Percentiles rank a stretch among this genome's conserved stretches.
These are phyloP conservation scores for Entomobrya multifasciata DNA, from an alignment of 2,888 invertebrate species.

Conservation along the genomic window DNA sequence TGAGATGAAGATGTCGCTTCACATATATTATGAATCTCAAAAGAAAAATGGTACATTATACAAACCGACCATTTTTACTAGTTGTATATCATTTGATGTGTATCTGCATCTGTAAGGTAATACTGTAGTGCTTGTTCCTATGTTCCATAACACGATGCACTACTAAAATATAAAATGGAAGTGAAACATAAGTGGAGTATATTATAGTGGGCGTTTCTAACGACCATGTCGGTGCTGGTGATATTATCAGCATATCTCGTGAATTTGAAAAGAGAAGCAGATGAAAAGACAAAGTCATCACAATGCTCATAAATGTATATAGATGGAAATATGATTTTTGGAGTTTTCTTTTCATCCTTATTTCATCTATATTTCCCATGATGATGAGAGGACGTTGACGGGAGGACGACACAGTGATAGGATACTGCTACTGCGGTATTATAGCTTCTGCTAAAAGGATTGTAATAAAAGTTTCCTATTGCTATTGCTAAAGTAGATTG, in stretches of 20 bases:
- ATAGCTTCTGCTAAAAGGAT: conserved; percentile 56
- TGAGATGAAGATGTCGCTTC: conserved; percentile 23
- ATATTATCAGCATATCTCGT: conserved; percentile 31
- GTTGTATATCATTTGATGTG: conserved; percentile 12
- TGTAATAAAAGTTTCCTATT: conserved; percentile 69
- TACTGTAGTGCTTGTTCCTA: conserved; percentile 14
- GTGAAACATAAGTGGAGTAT: not conserved
- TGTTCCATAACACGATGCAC: not conserved
- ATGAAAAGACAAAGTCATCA: conserved; percentile 67
- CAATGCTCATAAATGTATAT: conserved; percentile 61
- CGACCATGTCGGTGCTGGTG: not conserved
- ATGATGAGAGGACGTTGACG: conserved; percentile 48
- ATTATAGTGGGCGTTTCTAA: conserved; percentile 7
- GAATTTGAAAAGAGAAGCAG: conserved; percentile 28
- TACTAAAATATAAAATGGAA: not conserved
- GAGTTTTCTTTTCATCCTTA: conserved; percentile 52
- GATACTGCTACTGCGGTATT: conserved; percentile 18
- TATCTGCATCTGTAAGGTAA: conserved; percentile 1
- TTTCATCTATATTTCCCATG: conserved; percentile 53
- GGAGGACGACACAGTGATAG: conserved; percentile 54
- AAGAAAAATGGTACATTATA: conserved; percentile 22
- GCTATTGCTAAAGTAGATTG: conserved; percentile 65
- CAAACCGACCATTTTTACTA: too few relatives aligned
- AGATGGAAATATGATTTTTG: conserved; percentile 41
- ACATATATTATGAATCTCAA: not conserved